Evolutionary conservation across 2,888 invertebrate species (phyloP).

Genomic region (Melinaea marsaeus): DNA sequence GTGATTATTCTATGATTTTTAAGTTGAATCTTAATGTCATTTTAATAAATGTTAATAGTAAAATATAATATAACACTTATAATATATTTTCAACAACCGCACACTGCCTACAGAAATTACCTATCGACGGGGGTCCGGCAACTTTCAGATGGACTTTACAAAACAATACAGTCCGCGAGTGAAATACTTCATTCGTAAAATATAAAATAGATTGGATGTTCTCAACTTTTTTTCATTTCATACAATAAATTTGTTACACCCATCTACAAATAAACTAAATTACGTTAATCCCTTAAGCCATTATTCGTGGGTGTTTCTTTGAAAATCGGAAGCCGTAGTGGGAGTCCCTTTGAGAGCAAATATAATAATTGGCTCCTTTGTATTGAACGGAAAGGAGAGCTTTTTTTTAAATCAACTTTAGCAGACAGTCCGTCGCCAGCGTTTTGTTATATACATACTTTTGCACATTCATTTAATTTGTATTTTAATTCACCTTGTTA

Average conservation of each 20-base stretch:
- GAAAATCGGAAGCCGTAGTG: constrained; percentile 69
- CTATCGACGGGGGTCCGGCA: constrained; percentile 57
- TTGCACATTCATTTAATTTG: constrained; percentile 4
- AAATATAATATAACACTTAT: too few relatives aligned
- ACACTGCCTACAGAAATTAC: constrained; percentile 42
- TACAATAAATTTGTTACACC: constrained; percentile 30
- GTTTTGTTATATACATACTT: constrained; percentile 13
- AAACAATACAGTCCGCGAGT: constrained; percentile 8
- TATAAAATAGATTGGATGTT: neutral
- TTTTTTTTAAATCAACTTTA: constrained; percentile 58
- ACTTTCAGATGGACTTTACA: constrained; percentile 47
- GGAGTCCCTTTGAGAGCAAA: constrained; percentile 51
- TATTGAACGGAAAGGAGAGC: constrained; percentile 68
- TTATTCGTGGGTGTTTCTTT: constrained; percentile 52
- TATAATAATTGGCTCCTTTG: constrained; percentile 71
- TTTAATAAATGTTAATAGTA: too few relatives aligned
- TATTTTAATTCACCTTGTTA: neutral
- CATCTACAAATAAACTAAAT: constrained; percentile 42
- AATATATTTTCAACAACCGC: too few relatives aligned
- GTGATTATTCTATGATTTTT: too few relatives aligned
- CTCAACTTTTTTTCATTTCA: neutral
- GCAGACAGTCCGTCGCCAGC: constrained; percentile 68
- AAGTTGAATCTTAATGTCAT: too few relatives aligned
- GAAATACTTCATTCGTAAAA: neutral
- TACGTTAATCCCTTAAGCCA: constrained; percentile 56